Evolutionary conservation across 1,140 invertebrate species (phyloP).

Genomic region (Lordiphosa mommai): DNA sequence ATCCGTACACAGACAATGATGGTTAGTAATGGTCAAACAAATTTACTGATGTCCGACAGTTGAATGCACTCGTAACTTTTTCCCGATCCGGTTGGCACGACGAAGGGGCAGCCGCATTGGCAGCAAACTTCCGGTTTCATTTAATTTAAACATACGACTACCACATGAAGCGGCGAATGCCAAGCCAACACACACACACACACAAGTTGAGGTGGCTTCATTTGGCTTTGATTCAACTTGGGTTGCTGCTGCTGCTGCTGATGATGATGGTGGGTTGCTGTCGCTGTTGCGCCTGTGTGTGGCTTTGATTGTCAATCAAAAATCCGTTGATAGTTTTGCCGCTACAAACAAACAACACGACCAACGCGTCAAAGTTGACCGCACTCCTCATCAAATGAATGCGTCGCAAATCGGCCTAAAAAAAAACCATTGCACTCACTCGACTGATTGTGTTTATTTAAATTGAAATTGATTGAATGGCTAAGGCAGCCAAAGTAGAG

Average conservation of each 20-base stretch:
- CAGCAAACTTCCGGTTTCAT: conserved; percentile 9
- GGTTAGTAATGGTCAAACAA: conserved; percentile 2
- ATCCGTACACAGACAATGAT: background rate
- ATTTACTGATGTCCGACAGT: conserved; percentile 1
- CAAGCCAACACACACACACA: conserved; percentile 5
- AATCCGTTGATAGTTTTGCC: conserved; percentile 4
- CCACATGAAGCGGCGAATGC: conserved; percentile 5
- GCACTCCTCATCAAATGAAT: conserved; percentile 4
- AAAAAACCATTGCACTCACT: background rate
- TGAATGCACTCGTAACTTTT: conserved; percentile 10
- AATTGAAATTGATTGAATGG: too few relatives aligned
- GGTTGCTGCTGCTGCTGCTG: background rate
- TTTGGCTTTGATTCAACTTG: background rate
- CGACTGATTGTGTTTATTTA: too few relatives aligned
- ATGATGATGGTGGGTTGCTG: conserved; percentile 8
- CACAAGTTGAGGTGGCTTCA: conserved; percentile 1
- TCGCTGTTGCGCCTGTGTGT: conserved; percentile 4
- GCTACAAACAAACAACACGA: background rate
- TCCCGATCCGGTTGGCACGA: conserved; percentile 2
- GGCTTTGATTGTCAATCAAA: conserved; percentile 12
- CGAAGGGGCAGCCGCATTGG: background rate
- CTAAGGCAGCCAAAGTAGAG: too few relatives aligned
- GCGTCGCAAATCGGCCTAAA: background rate
- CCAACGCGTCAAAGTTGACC: conserved; percentile 9
- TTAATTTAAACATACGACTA: background rate